These are phyloP conservation scores for Orgyia antiqua DNA, from an alignment of 2,888 invertebrate genomes.

Conservation along the genomic window DNA sequence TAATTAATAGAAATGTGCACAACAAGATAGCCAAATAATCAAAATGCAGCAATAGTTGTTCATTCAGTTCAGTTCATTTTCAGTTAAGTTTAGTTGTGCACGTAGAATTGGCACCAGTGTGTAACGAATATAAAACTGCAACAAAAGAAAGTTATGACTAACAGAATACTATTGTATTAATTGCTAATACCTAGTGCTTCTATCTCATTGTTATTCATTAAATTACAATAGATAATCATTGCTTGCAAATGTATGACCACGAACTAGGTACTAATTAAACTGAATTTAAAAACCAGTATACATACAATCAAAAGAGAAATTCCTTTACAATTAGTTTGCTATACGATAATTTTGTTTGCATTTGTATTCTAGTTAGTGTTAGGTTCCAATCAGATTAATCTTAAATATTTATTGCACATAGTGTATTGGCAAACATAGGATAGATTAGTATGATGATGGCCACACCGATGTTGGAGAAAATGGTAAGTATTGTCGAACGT, in stretches of 20 bases:
- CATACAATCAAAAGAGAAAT: conserved; percentile 30
- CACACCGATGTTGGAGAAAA: conserved; percentile 68
- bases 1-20: too few relatives aligned
- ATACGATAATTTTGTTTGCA: too few relatives aligned
- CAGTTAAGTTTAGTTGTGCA: too few relatives aligned
- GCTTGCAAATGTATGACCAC: conserved; percentile 11
- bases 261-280: conserved; percentile 17
- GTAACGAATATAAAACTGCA: too few relatives aligned
- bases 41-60: too few relatives aligned
- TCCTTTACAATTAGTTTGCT: conserved; percentile 33
- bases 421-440: conserved; percentile 57
- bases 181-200: conserved; percentile 2
- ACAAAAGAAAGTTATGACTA: conserved; percentile 1
- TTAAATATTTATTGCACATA: conserved; percentile 77
- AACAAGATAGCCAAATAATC: too few relatives aligned
- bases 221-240: conserved; percentile 12
- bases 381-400: conserved; percentile 70
- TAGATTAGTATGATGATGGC: conserved; percentile 75
- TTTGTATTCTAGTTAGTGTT: conserved; percentile 69
- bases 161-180: conserved; percentile 3
- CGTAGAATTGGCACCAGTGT: too few relatives aligned
- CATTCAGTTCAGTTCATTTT: too few relatives aligned
- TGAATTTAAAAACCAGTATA: conserved; percentile 21
- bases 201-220: conserved; percentile 7
- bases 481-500: conserved; percentile 58